phyloP scores from a whole-genome alignment of 2,888 invertebrate species.

The Tineola bisselliella region DNA sequence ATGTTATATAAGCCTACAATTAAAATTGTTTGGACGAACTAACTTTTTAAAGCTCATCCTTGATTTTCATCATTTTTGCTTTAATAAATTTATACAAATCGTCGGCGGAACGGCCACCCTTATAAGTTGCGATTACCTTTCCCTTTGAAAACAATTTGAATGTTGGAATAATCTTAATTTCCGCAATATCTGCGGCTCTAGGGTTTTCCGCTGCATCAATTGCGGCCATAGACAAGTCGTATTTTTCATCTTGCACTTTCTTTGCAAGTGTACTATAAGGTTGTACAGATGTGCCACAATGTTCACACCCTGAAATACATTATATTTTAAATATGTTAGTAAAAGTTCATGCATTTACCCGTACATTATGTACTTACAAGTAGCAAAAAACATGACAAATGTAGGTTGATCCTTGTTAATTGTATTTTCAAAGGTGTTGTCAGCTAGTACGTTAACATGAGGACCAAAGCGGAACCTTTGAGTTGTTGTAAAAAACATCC shows the following conservation, averaged over 20 bases:
- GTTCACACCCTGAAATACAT: conserved; percentile 72
- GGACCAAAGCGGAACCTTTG: conserved; percentile 50
- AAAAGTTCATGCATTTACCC: not conserved
- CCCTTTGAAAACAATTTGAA: conserved; percentile 71
- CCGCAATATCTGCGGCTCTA: conserved; percentile 66
- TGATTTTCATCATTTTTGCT: conserved; percentile 34
- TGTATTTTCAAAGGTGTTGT: conserved; percentile 68
- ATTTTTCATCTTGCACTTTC: conserved; percentile 31
- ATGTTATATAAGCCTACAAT: not conserved
- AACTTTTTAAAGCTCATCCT: conserved; percentile 47
- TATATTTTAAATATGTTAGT: not conserved
- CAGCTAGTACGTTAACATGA: conserved; percentile 61
- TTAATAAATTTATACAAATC: conserved; percentile 63
- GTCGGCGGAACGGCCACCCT: conserved; percentile 61
- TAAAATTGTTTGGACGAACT: not conserved
- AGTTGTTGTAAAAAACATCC: conserved; percentile 23
- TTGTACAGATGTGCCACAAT: conserved; percentile 76
- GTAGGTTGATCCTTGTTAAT: conserved; percentile 69
- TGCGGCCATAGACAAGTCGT: conserved; percentile 58
- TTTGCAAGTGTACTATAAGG: conserved; percentile 70
- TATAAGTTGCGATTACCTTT: conserved; percentile 61
- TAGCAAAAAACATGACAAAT: conserved; percentile 82
- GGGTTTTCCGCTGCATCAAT: conserved; percentile 74
- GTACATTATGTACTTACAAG: conserved; percentile 60
- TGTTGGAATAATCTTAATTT: conserved; percentile 74